Base-by-base conservation (phyloP, 2,113 vertebrate species). In the Ameiurus melas region DNA sequence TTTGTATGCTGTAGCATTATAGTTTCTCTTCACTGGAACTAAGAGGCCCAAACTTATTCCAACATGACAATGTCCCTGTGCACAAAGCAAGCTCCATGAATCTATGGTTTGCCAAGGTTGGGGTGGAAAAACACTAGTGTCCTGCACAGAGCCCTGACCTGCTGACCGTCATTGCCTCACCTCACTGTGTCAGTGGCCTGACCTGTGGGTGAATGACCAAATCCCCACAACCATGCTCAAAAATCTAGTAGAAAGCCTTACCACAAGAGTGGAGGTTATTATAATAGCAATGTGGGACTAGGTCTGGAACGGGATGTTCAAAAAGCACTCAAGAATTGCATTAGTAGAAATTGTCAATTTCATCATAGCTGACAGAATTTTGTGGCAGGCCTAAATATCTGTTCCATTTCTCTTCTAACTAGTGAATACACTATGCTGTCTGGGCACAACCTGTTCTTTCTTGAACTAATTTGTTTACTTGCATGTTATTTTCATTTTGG, bases 401-500 rank as follows among this genome's bases (percentile, higher is more conserved):
- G 39, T 14, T 27, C 22, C n/a, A 25, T 78, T 78, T 78, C 19
- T 53, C 16, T n/a, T 47, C 39, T 4, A 10, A 47, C 39, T 75
- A 43, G 43, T 5, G 25, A 51, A 78, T 33, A 77, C 22, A 14
- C 73, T 27, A 27, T 0, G 12, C 73, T 14, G 36, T 47, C 39
- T 79, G 47, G 47, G 13, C 13, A 78, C 75, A 79, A 1, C 47
- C 47, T 55, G 22, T 47, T 53, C 77, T 3, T 53, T 53, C 14
- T 79, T n/a, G 27, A 80, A 16, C 53, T 53, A 53, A 68, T 84
- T 51, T 68, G 64, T 53, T 84, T 84, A 84, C 82, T 19, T 84
- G 82, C 25, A 68, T 66, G 16, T 8, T 30, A 53, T 30, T 51
- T 70, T 53, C 27, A 80, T 55, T 57, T 80, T 55, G 14, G 47